These are phyloP conservation scores for Automeris io DNA, from an alignment of 2,888 invertebrate genomes.

Conservation along the genomic window DNA sequence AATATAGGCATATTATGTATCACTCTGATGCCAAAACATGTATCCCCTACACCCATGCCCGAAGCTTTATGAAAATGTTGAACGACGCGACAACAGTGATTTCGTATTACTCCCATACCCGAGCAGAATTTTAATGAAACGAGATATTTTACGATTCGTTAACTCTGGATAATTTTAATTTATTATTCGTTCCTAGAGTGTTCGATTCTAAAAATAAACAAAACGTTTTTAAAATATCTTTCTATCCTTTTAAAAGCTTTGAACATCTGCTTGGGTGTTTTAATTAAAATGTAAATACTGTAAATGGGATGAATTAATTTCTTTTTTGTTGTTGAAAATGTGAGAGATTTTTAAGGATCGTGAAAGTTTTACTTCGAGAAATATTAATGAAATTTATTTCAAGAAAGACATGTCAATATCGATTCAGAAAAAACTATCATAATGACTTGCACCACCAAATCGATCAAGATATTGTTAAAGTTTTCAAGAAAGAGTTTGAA, in stretches of 20 bases:
- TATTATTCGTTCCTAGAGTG: not conserved
- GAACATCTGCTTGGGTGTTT: not conserved
- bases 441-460: too few relatives aligned
- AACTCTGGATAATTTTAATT: not conserved
- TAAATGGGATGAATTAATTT: not conserved
- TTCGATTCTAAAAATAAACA: not conserved
- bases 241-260: not conserved
- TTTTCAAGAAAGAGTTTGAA: too few relatives aligned
- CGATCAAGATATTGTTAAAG: too few relatives aligned
- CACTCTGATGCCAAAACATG: not conserved
- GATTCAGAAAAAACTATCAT: too few relatives aligned
- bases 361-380: too few relatives aligned
- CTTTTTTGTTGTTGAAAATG: not conserved
- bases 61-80: not conserved
- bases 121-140: slow-evolving; percentile 2
- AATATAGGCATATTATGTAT: not conserved
- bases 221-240: not conserved
- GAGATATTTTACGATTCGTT: slow-evolving; percentile 1
- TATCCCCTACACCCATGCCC: not conserved
- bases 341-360: too few relatives aligned
- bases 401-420: too few relatives aligned
- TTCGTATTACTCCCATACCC: not conserved
- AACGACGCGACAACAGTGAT: slow-evolving; percentile 1
- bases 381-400: too few relatives aligned
- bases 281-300: not conserved